Percentiles rank a stretch among this genome's conserved stretches.
Conservation (phyloP, 2,888 invertebrate genomes). For the Aplocera efformata region DNA sequence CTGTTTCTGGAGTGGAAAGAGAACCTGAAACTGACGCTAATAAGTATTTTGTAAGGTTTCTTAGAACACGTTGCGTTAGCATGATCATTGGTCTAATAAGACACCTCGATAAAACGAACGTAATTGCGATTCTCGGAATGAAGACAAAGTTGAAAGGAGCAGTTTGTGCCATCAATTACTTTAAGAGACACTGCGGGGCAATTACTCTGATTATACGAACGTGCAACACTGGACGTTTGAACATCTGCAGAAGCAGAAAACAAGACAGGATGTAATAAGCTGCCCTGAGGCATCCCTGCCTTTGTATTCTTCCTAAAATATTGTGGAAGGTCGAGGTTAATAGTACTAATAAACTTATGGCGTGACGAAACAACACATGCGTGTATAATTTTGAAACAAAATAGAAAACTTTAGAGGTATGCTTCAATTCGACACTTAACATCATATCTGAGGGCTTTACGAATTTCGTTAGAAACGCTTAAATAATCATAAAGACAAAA, state of each 20-base stretch:
- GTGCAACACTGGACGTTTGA: not conserved
- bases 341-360: constrained; percentile 20
- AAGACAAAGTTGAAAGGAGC: constrained; percentile 36
- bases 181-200: constrained; percentile 21
- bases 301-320: constrained; percentile 2
- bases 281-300: constrained; percentile 9
- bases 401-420: constrained; percentile 15
- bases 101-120: constrained; percentile 41
- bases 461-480: constrained; percentile 24
- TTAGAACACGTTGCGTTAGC: constrained; percentile 51
- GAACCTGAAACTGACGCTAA: constrained; percentile 62
- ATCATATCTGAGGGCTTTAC: constrained; percentile 11
- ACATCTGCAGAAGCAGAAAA: constrained; percentile 7
- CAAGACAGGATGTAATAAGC: constrained; percentile 6
- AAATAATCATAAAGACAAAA: constrained; percentile 29
- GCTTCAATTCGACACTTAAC: constrained; percentile 10
- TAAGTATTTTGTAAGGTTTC: constrained; percentile 61
- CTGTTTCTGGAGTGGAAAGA: constrained; percentile 42
- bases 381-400: constrained; percentile 22
- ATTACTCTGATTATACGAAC: constrained; percentile 19
- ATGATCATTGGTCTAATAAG: constrained; percentile 49
- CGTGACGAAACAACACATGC: constrained; percentile 25
- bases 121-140: constrained; percentile 42
- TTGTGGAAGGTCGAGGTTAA: constrained; percentile 33
- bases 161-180: constrained; percentile 24